These are phyloP conservation scores for Cebidichthys violaceus DNA, from an alignment of 2,113 vertebrate genomes.

Conservation along the genomic window DNA sequence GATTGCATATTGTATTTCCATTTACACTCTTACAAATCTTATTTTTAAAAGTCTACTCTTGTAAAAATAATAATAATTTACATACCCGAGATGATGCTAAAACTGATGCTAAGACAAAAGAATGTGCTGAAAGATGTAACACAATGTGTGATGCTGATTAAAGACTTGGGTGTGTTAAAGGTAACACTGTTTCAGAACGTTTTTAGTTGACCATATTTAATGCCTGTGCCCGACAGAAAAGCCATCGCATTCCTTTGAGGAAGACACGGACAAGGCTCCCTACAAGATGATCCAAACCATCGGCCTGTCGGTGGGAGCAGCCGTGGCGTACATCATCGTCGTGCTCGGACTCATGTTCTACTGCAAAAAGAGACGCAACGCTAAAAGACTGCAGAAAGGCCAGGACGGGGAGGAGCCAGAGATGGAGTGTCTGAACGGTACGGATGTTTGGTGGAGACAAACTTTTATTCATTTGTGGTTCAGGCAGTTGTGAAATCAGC, in stretches of 20 bases:
- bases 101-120: not conserved
- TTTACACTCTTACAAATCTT: too few species aligned
- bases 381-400: constrained; percentile 91
- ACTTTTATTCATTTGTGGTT: not conserved
- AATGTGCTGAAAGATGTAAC: not conserved
- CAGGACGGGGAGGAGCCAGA: constrained; percentile 93
- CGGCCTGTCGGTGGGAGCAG: constrained; percentile 94
- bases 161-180: not conserved
- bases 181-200: not conserved
- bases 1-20: not conserved
- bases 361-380: constrained; percentile 96
- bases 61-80: too few species aligned
- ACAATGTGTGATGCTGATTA: not conserved
- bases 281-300: constrained; percentile 99
- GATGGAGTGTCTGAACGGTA: constrained; percentile 98
- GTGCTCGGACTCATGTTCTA: constrained; percentile 99
- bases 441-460: not conserved
- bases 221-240: constrained; percentile 86
- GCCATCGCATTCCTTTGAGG: constrained; percentile 67
- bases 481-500: not conserved
- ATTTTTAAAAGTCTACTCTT: too few species aligned
- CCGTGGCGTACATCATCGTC: constrained; percentile 96
- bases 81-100: not conserved
- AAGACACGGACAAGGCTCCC: constrained; percentile 86
- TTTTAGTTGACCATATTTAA: not conserved